Base-by-base conservation (phyloP, 1,140 invertebrate species). In the Neodiprion virginianus region DNA sequence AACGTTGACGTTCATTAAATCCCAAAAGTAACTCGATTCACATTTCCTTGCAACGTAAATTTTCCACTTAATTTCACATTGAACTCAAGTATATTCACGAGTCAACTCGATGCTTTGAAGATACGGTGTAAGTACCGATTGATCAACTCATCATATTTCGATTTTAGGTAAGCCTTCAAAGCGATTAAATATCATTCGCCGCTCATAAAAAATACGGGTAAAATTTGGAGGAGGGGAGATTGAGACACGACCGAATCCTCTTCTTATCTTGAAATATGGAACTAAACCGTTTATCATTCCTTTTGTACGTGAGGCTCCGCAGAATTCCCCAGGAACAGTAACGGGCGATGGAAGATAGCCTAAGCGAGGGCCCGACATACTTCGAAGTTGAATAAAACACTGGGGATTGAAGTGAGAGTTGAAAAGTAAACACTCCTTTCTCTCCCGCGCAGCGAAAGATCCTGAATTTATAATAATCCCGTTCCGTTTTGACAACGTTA, bases 221-320 rank as follows among this genome's bases (percentile, higher is more conserved):
- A 17, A 61, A 61, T 17, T 17, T 61, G 11, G 4, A 61, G 11
- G 11, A 61, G n/a, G 53, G 53, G 5, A 61, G 53, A 8, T 61
- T 14, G 11, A 61, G 53, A 0, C 11, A 17, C 4, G 53, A 17
- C 53, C 8, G 4, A 17, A 61, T 61, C 53, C 53, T 61, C n/a
- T 61, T 61, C 53, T 61, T 61, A 61, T 61, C 53, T 14, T 61
- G 53, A 61, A 61, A 61, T 61, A 61, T 61, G 11, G n/a, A 61
- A 61, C 53, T 12, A 61, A 61, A 61, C 53, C 53, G 53, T 61
- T 61, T 17, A 61, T 61, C 53, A 61, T 61, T 12, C 53, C 8
- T 61, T 61, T 61, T 17, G n/a, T 61, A 17, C n/a, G 11, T 61
- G 11, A 61, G 5, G 53, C 11, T 8, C 53, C n/a, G 8, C 11